Percentiles rank a stretch among this genome's conserved stretches.
Evolutionary conservation across 2,888 invertebrate genomes (phyloP).

Genomic region (Tetragnatha montana): DNA sequence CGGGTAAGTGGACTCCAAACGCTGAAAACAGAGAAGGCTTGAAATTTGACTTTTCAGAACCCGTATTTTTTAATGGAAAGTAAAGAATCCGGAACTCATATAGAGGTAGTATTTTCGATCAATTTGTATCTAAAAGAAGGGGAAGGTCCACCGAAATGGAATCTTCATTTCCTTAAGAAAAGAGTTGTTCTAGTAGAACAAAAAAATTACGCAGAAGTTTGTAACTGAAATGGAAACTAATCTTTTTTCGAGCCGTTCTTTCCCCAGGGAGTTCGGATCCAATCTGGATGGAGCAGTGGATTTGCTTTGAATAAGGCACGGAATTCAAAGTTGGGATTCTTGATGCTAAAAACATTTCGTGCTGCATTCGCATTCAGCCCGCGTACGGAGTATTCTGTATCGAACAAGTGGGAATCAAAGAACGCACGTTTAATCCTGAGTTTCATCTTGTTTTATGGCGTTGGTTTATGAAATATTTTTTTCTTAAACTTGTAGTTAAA

Average conservation of each 20-base stretch:
- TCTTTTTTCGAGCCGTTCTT: conserved; percentile 3
- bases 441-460: too few relatives aligned
- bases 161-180: conserved; percentile 13
- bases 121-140: conserved; percentile 4
- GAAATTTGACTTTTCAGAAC: not conserved
- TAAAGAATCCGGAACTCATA: not conserved
- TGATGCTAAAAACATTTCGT: not conserved
- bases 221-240: conserved; percentile 31
- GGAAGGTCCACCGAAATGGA: not conserved
- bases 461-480: too few relatives aligned
- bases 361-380: too few relatives aligned
- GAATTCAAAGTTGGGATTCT: not conserved
- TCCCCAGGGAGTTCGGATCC: not conserved
- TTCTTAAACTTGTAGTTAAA: too few relatives aligned
- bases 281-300: not conserved
- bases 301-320: not conserved
- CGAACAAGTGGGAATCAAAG: too few relatives aligned
- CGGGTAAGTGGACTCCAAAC: not conserved
- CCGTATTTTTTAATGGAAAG: conserved; percentile 9
- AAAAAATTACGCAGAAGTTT: conserved; percentile 4
- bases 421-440: too few relatives aligned
- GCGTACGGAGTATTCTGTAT: too few relatives aligned
- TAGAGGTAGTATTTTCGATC: conserved; percentile 4
- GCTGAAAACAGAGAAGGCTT: not conserved
- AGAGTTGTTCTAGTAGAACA: not conserved